Percentiles rank a stretch among this genome's conserved stretches.
phyloP scores from a whole-genome alignment of 2,797 vertebrate genomes.

The Sebastes dallii region DNA sequence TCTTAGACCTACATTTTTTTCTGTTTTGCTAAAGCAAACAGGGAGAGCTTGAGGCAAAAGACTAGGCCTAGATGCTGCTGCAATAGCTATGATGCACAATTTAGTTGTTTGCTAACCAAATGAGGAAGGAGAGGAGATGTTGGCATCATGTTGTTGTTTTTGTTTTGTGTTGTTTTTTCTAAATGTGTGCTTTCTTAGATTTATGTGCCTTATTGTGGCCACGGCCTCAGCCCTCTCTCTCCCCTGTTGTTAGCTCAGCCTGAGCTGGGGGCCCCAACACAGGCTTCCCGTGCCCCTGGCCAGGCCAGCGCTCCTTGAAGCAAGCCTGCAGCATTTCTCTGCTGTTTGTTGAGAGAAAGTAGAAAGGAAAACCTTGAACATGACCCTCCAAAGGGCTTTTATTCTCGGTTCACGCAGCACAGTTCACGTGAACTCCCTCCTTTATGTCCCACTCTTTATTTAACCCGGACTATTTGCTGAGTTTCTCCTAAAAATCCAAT shows the following conservation, averaged over 20 bases:
- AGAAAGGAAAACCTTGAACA: slow-evolving; percentile 73
- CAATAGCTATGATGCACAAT: neutral
- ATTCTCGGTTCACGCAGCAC: slow-evolving; percentile 61
- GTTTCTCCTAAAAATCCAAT: slow-evolving; percentile 83
- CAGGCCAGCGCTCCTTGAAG: slow-evolving; percentile 55
- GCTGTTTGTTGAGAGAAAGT: slow-evolving; percentile 71
- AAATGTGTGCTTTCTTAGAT: neutral
- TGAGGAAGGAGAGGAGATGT: neutral
- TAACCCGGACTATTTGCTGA: slow-evolving; percentile 76
- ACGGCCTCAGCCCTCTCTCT: slow-evolving; percentile 2
- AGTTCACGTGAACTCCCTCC: slow-evolving; percentile 54
- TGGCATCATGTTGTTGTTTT: neutral
- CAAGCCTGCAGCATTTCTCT: slow-evolving; percentile 63
- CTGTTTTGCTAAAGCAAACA: neutral
- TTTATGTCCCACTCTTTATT: slow-evolving; percentile 74
- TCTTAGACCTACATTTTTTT: neutral
- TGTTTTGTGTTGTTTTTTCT: neutral
- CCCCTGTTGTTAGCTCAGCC: slow-evolving; percentile 40
- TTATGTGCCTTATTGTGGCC: neutral
- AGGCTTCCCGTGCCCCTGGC: slow-evolving; percentile 46
- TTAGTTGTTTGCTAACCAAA: neutral
- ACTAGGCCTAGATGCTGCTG: neutral
- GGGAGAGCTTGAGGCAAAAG: neutral
- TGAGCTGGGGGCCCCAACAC: slow-evolving; percentile 34
- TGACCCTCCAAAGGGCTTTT: slow-evolving; percentile 70